Evolutionary conservation across 2,113 vertebrate species (phyloP).

Genomic region (Clarias macrocephalus): DNA sequence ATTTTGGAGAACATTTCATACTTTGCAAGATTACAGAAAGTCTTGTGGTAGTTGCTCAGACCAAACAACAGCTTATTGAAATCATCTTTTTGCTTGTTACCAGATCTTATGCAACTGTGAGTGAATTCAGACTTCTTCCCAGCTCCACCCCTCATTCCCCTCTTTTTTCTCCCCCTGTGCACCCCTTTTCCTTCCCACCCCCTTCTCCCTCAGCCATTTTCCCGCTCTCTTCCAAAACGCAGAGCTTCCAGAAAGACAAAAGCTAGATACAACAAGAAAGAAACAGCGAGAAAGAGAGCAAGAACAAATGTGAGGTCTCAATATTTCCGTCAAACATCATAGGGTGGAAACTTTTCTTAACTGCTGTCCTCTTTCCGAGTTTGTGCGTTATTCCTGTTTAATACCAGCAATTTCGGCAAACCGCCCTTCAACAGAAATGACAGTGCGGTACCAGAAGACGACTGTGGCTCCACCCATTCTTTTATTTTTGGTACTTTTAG

Average conservation of each 20-base stretch:
- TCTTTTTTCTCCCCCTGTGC: conserved; percentile 40
- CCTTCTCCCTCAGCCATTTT: conserved; percentile 28
- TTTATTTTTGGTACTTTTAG: background rate
- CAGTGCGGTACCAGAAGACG: background rate
- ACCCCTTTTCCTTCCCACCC: conserved; percentile 37
- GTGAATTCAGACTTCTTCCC: conserved; percentile 18
- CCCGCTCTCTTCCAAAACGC: conserved; percentile 31
- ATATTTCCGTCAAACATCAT: conserved; percentile 14
- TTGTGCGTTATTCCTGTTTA: background rate
- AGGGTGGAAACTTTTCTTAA: background rate
- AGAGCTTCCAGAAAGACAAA: background rate
- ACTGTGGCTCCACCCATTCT: background rate
- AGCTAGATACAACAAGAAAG: background rate
- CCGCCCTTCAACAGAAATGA: too few species aligned
- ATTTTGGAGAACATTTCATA: background rate
- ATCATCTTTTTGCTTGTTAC: background rate
- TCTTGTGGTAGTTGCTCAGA: background rate
- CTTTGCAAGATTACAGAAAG: background rate
- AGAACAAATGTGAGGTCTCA: too few species aligned
- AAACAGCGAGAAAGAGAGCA: background rate
- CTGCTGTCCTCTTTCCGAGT: background rate
- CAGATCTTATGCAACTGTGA: background rate
- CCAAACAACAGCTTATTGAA: background rate
- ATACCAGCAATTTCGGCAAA: background rate
- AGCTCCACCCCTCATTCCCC: conserved; percentile 42